Evolutionary conservation across 2,113 vertebrate species (phyloP).

Genomic region (Vireo altiloquus): DNA sequence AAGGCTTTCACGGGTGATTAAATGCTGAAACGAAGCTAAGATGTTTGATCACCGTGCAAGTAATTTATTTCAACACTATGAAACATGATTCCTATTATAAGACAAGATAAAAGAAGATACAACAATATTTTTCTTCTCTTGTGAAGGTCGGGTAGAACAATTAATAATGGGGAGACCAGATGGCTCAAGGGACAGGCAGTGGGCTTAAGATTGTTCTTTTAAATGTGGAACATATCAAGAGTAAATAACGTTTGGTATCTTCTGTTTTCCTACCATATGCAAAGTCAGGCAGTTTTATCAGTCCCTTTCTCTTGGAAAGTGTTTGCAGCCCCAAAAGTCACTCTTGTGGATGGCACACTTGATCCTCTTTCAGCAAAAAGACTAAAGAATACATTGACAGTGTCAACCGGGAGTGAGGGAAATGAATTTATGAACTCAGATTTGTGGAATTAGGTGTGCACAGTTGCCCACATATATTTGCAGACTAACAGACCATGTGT

Average conservation of each 20-base stretch:
- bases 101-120: slow-evolving; percentile 59
- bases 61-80: slow-evolving; percentile 61
- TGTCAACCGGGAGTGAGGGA: slow-evolving; percentile 24
- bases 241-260: slow-evolving; percentile 11
- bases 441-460: slow-evolving; percentile 64
- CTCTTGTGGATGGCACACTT: neutral
- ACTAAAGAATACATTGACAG: slow-evolving; percentile 34
- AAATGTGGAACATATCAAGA: neutral
- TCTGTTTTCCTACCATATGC: slow-evolving; percentile 20
- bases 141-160: slow-evolving; percentile 32
- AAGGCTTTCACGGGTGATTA: slow-evolving; percentile 55
- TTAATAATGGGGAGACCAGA: slow-evolving; percentile 31
- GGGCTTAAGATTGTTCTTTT: slow-evolving; percentile 27
- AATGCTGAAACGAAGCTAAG: slow-evolving; percentile 56
- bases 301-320: neutral
- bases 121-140: slow-evolving; percentile 56
- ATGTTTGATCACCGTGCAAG: slow-evolving; percentile 51
- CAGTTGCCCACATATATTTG: slow-evolving; percentile 66
- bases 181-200: slow-evolving; percentile 15
- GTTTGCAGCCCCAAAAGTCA: neutral
- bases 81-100: slow-evolving; percentile 59
- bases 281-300: slow-evolving; percentile 17
- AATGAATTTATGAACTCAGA: slow-evolving; percentile 40
- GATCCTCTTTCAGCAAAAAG: slow-evolving; percentile 39
- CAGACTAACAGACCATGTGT: slow-evolving; percentile 67